Base-by-base conservation (phyloP, 1,140 invertebrate species). In the Euura saliciscinereae region DNA sequence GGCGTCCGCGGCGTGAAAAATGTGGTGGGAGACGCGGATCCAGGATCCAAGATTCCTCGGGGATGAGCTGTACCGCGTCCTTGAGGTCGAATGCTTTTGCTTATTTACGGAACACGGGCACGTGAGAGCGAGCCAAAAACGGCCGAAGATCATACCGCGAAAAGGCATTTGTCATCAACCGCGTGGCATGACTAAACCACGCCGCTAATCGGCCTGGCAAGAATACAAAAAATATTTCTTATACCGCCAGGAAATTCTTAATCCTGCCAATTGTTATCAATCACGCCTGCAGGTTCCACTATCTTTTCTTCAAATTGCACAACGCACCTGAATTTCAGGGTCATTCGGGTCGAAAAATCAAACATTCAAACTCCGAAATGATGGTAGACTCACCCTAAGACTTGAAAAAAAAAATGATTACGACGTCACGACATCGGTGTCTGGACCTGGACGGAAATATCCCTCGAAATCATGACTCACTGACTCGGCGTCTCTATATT, bases 381-480 rank as follows among this genome's bases (percentile, higher is more conserved):
- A 28, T 28, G 28, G 28, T 28, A 28, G 28, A 28, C 28, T 0
- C 28, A 28, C 28, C 28, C 28, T 28, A 28, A 28, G 28, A 28
- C 28, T 28, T 28, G 28, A 28, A 28, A 0, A 28, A 28, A 28
- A 28, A 28, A 28, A 28, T 28, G 28, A 28, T 28, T 1, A 4
- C 13, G 51, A 59, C 51, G 51, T 59, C 51, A n/a, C 51, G 51
- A 59, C 51, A n/a, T 59, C 51, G 51, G 51, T n/a, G 51, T 59
- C 51, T 59, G 51, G 51, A 59, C 51, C 51, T 59, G 51, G 51
- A 59, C 51, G 51, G 51, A 59, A 59, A 59, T 59, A 59, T 59
- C 51, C 51, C 51, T 59, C 51, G 51, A 59, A 59, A 59, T 59
- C 51, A n/a, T 59, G 51, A 59, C 51, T 59, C 51, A 59, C 51